A percentile compares a stretch with the other conserved stretches of the same genome.
These are phyloP conservation scores for Drosophila leonis DNA, from an alignment of 2,888 invertebrate species.

Conservation along the genomic window DNA sequence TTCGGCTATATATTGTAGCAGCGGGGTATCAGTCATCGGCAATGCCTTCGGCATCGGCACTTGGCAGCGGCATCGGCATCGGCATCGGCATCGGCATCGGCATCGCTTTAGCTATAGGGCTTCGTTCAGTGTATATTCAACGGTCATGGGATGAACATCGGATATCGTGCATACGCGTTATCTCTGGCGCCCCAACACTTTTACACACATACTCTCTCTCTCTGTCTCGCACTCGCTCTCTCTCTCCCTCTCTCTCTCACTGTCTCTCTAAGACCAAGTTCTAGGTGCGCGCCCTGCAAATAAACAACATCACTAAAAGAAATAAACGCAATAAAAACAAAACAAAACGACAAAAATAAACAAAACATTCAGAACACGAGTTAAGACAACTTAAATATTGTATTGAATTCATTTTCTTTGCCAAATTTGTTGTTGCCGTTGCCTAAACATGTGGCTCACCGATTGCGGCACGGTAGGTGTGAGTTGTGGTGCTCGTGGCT, in stretches of 20 bases:
- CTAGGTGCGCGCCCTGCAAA: conserved; percentile 22
- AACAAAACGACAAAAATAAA: conserved; percentile 1
- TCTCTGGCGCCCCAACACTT: conserved; percentile 28
- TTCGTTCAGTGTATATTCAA: conserved; percentile 59
- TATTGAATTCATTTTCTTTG: conserved; percentile 22
- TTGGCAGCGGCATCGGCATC: conserved; percentile 16
- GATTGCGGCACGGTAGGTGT: conserved; percentile 70
- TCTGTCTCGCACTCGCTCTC: no score
- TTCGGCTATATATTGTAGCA: conserved; percentile 6
- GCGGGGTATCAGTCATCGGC: conserved; percentile 8
- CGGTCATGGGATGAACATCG: conserved; percentile 77
- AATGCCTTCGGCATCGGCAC: conserved; percentile 8
- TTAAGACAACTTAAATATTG: conserved; percentile 1
- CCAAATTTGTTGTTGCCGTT: conserved; percentile 13
- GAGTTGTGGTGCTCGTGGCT: background rate
- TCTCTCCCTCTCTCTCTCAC: background rate
- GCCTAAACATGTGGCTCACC: conserved; percentile 66
- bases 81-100: conserved; percentile 22
- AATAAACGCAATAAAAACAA: background rate
- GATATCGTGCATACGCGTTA: conserved; percentile 50
- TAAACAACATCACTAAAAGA: background rate
- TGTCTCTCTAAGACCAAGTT: conserved; percentile 1
- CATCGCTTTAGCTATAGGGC: conserved; percentile 22
- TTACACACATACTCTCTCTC: background rate
- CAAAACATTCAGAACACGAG: background rate